phyloP scores from a whole-genome alignment of 1,140 invertebrate species.

The Bilobella aurantiaca region DNA sequence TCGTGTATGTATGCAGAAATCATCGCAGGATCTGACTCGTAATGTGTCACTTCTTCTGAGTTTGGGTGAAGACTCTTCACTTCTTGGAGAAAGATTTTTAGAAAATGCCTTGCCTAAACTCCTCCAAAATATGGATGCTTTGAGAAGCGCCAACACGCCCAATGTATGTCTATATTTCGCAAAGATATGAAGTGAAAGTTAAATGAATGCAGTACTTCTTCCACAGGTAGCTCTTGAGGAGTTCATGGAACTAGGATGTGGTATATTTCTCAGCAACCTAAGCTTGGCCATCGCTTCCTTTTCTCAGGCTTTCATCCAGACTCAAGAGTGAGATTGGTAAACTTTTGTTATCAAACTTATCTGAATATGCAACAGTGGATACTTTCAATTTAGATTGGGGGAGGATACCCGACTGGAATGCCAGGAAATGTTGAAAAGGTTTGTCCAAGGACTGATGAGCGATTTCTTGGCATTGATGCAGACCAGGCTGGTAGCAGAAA shows the following conservation, averaged over 20 bases:
- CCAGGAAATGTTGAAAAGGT: constrained; percentile 28
- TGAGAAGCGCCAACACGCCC: constrained; percentile 43
- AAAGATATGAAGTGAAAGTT: background rate
- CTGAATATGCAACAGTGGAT: no score
- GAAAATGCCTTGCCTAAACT: constrained; percentile 69
- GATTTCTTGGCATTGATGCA: constrained; percentile 30
- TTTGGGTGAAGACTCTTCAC: constrained; percentile 73
- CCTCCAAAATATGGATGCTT: constrained; percentile 61
- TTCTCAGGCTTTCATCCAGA: constrained; percentile 43
- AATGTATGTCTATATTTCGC: constrained; percentile 27
- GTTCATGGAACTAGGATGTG: constrained; percentile 88
- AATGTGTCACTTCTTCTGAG: constrained; percentile 80
- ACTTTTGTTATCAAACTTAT: no score
- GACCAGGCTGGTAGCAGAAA: constrained; percentile 16
- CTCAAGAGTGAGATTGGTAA: constrained; percentile 30
- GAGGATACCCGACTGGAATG: constrained; percentile 24
- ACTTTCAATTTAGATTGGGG: constrained; percentile 21
- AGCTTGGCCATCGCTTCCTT: constrained; percentile 85
- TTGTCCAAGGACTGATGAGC: constrained; percentile 19
- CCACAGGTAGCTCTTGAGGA: constrained; percentile 45
- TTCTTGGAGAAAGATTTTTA: constrained; percentile 74
- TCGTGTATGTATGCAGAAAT: constrained; percentile 46
- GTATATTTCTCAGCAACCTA: constrained; percentile 82
- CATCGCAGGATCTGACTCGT: constrained; percentile 72
- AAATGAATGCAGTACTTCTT: no score